Conservation (phyloP, 2,888 invertebrate species). For the Leptinotarsa peninsularis region DNA sequence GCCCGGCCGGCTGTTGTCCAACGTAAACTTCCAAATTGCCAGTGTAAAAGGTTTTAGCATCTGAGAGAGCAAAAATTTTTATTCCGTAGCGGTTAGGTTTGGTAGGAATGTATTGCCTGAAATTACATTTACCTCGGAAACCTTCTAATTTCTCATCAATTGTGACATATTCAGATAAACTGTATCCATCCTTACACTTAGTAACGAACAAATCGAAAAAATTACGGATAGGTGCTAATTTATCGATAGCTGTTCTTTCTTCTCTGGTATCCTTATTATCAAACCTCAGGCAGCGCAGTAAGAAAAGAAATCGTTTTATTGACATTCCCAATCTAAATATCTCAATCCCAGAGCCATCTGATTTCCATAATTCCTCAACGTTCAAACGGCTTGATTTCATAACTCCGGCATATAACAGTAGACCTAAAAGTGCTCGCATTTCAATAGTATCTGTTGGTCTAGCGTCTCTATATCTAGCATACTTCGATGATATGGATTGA, state of each 20-base stretch:
- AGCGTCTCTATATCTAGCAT: conserved; percentile 26
- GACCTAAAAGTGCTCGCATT: conserved; percentile 25
- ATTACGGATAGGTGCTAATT: conserved; percentile 18
- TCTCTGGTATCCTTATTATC: conserved; percentile 20
- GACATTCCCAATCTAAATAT: conserved; percentile 27
- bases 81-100: conserved; percentile 19
- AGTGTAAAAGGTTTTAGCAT: conserved; percentile 21
- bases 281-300: conserved; percentile 24
- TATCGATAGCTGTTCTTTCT: conserved; percentile 6
- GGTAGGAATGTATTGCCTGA: conserved; percentile 18
- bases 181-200: conserved; percentile 14
- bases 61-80: conserved; percentile 23
- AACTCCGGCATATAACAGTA: conserved; percentile 20
- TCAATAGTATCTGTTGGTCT: conserved; percentile 24
- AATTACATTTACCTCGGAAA: conserved; percentile 26
- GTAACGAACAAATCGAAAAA: conserved; percentile 5
- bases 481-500: conserved; percentile 25
- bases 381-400: conserved; percentile 20
- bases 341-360: conserved; percentile 18
- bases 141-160: conserved; percentile 27
- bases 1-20: conserved; percentile 40
- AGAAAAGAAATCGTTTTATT: conserved; percentile 25
- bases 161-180: conserved; percentile 14
- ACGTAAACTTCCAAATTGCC: conserved; percentile 37
- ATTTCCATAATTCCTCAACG: conserved; percentile 25